These are phyloP conservation scores for Callionymus lyra DNA, from an alignment of 2,113 vertebrate genomes.

Conservation along the genomic window DNA sequence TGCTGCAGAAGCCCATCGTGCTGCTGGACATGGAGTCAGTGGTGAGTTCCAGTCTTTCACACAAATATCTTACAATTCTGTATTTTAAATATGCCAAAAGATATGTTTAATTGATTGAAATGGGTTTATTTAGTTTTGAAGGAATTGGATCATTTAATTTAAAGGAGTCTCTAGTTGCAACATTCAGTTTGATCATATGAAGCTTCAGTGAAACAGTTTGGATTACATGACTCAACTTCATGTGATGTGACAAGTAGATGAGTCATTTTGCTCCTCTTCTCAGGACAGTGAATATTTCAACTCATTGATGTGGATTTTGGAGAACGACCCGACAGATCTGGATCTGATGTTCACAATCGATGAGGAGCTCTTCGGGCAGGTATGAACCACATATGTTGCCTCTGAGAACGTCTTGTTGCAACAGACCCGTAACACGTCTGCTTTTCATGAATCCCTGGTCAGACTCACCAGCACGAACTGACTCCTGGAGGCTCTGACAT, in stretches of 20 bases:
- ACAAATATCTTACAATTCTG: too few species aligned
- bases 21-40: conserved; percentile 98
- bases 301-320: conserved; percentile 93
- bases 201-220: too few species aligned
- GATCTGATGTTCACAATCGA: conserved; percentile 92
- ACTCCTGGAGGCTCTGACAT: conserved; percentile 82
- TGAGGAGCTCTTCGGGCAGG: conserved; percentile 98
- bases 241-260: too few species aligned
- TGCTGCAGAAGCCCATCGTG: conserved; percentile 90
- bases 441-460: conserved; percentile 18
- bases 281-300: conserved; percentile 97
- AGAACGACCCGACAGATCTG: conserved; percentile 90
- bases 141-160: too few species aligned
- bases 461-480: conserved; percentile 95
- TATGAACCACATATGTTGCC: conserved; percentile 34
- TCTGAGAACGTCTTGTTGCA: background rate
- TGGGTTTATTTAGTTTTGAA: too few species aligned
- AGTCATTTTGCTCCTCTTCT: conserved; percentile 1
- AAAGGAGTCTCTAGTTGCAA: too few species aligned
- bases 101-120: too few species aligned
- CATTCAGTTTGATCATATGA: too few species aligned
- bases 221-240: background rate
- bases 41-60: conserved; percentile 62
- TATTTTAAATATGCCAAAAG: too few species aligned
- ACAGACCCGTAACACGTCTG: background rate